These are phyloP conservation scores for Scelioninae gen. 1 DNA, from an alignment of 2,888 invertebrate species.

Conservation along the genomic window DNA sequence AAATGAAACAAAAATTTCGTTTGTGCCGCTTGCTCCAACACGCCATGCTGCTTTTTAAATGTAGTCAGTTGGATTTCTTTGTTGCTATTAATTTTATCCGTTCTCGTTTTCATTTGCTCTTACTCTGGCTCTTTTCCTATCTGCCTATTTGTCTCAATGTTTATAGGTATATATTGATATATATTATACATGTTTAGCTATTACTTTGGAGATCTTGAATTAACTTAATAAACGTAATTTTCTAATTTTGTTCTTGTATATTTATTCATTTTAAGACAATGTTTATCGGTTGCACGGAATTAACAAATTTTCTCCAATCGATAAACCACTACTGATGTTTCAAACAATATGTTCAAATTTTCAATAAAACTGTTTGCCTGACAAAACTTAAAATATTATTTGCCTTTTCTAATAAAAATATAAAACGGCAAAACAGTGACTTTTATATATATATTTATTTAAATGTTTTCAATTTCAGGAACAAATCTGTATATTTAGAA, in stretches of 20 bases:
- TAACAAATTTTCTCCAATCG: slow-evolving; percentile 21
- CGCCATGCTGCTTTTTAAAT: slow-evolving; percentile 66
- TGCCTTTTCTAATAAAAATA: not conserved
- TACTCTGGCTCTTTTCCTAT: slow-evolving; percentile 23
- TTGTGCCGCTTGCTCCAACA: slow-evolving; percentile 71
- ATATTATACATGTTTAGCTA: slow-evolving; percentile 14
- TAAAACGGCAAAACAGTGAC: not conserved
- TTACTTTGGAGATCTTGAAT: not conserved
- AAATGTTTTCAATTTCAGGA: slow-evolving; percentile 13
- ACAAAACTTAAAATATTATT: not conserved
- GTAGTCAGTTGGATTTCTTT: slow-evolving; percentile 59
- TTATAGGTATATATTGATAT: slow-evolving; percentile 14
- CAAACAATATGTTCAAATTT: not conserved
- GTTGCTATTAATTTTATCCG: slow-evolving; percentile 32
- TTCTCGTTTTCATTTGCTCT: slow-evolving; percentile 48
- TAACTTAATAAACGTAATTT: slow-evolving; percentile 10
- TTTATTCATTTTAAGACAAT: not conserved
- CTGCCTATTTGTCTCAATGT: slow-evolving; percentile 22
- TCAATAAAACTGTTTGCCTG: too few species aligned
- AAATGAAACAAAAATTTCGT: slow-evolving; percentile 67
- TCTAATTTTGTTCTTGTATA: not conserved
- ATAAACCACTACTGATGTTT: not conserved
- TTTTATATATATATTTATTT: not conserved
- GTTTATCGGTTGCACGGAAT: slow-evolving; percentile 61
- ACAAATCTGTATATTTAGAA: not conserved